Evolutionary conservation across 37 sponge, comb jelly and placozoan genomes (phyloP), one percentile per base, ranked within the genome.

Genomic region (Ephydatia muelleri): DNA sequence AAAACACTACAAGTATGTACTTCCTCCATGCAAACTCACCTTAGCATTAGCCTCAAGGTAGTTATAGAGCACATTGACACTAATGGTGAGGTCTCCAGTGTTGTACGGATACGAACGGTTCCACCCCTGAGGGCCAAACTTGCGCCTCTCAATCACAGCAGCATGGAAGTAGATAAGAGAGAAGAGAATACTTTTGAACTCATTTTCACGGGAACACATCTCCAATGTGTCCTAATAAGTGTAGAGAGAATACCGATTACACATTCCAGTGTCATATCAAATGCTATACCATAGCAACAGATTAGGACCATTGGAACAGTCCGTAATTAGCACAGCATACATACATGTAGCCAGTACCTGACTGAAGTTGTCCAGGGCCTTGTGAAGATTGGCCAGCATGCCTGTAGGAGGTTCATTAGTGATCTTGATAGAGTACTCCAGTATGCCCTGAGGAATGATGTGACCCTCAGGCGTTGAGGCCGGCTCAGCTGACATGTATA

Each of bases 111-210:
- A 98, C 38, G 92, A 88, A 5, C 99, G 70, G 74, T 98, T 98
- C 99, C 99, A 98, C 0, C 99, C 99, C 66, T 98, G 99, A 22
- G 99, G 97, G 31, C 99, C 99, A 87, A 98, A 98, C 88, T 98
- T 98, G 43, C 99, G 88, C 73, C 99, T 82, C 87, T 98, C 99
- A 23, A 92, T 90, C 66, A 98, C 94, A 49, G 87, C 91, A 69
- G 99, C 99, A 91, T 98, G 99, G 90, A 98, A 98, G 87, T 98
- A 98, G 78, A 94, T 89, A 38, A 98, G 97, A 2, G 99, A 92
- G 75, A 93, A 89, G 37, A 96, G 84, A 38, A 98, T 88, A 43
- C 94, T 91, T 90, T 98, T 98, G 82, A 98, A 98, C 83, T 98
- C 99, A 81, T 82, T 95, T 85, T 98, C 99, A 49, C 88, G 83